A percentile compares a stretch with the other conserved stretches of the same genome.
Evolutionary conservation across 2,888 invertebrate species (phyloP).

Genomic region (Andricus curvator): DNA sequence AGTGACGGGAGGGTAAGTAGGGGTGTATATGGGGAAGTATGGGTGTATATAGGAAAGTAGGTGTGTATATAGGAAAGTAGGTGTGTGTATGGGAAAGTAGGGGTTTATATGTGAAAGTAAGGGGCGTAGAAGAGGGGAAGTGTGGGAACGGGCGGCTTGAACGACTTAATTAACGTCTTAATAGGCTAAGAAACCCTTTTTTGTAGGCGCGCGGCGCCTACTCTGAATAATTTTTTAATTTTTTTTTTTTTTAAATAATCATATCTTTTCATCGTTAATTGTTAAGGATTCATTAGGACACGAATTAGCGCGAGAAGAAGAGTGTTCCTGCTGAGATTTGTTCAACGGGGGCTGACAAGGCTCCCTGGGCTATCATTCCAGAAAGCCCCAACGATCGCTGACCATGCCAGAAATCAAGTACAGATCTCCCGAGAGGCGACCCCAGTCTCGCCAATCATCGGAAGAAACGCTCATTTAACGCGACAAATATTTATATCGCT

Average conservation of each 20-base stretch:
- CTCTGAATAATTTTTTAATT: background rate
- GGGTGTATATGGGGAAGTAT: too few species aligned
- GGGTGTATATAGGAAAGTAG: too few species aligned
- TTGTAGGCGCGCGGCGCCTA: too few species aligned
- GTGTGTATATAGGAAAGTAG: too few species aligned
- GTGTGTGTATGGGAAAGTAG: too few species aligned
- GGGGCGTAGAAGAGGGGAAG: too few species aligned
- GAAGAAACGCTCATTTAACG: slow-evolving; percentile 70
- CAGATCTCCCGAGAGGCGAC: slow-evolving; percentile 40
- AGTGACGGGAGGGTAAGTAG: too few species aligned
- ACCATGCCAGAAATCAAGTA: slow-evolving; percentile 63
- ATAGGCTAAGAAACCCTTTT: too few species aligned
- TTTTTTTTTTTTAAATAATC: background rate
- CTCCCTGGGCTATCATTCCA: slow-evolving; percentile 47
- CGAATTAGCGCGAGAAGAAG: slow-evolving; percentile 70
- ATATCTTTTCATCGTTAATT: slow-evolving; percentile 25
- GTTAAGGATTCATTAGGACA: slow-evolving; percentile 68
- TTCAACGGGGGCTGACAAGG: slow-evolving; percentile 68
- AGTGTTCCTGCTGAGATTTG: slow-evolving; percentile 74
- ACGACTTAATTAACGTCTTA: too few species aligned
- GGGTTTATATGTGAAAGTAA: too few species aligned
- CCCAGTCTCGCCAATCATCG: slow-evolving; percentile 61
- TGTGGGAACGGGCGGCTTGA: too few species aligned
- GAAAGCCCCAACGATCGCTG: slow-evolving; percentile 61
- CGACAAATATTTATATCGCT: slow-evolving; percentile 7